Evolutionary conservation across 2,888 invertebrate species (phyloP), one percentile per base, ranked within the genome.

Genomic region (Linnaemya tessellans): DNA sequence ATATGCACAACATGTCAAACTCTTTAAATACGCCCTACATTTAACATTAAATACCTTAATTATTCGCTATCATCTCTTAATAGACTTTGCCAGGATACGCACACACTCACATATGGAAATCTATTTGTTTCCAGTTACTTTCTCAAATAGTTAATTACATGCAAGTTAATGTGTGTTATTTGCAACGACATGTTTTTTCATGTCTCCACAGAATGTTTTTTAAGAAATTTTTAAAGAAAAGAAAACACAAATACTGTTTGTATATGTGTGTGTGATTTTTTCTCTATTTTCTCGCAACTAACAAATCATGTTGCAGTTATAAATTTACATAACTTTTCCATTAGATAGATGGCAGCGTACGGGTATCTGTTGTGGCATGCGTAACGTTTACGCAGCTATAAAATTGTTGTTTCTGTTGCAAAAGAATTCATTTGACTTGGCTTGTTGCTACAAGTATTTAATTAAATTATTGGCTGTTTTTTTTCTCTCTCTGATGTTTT

Each of bases 311-410:
- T 73, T 60, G 62, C 13, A 51, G 49, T 49, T 70, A 65, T 25
- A 60, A 78, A 78, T 83, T 83, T 68, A 84, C 84, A 84, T 75
- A 70, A 79, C 35, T 74, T 80, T 84, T 79, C 84, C 84, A 84
- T 84, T 84, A 79, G 70, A 58, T 38, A 51, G 35, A 51, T 30
- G 30, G 30, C 30, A 51, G 65, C 46, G 30, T 30, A 30, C 5
- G n/a, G n/a, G 46, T 46, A 18, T 10, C 30, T n/a, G 30, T 30
- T 51, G 60, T 54, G 54, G 51, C 43, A 62, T 79, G 71, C 51
- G 70, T 79, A 51, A 20, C 18, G 15, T 49, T 30, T 46, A 79
- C 41, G 60, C 62, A 71, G 35, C n/a, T 25, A 43, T 30, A 49
- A 13, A 30, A 3, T 79, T 20, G 20, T 70, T 25, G 49, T 22